A percentile compares a stretch with the other conserved stretches of the same genome.
Evolutionary conservation across 2,888 invertebrate species (phyloP).

Genomic region (Tubulanus polymorphus): DNA sequence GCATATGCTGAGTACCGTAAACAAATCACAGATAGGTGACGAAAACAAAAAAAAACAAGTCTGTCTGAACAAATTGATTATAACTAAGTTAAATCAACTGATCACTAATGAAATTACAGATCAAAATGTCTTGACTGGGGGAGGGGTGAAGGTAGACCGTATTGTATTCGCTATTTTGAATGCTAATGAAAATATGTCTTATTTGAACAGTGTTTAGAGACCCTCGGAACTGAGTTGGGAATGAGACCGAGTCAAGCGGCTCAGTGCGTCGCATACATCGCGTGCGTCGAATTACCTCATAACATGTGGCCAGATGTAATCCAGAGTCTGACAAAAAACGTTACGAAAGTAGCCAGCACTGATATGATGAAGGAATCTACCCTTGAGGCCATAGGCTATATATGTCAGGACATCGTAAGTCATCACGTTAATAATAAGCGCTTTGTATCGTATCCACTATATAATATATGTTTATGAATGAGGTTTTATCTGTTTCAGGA

Average conservation of each 20-base stretch:
- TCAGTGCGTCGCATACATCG: slow-evolving; percentile 98
- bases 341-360: slow-evolving; percentile 72
- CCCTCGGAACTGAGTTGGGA: slow-evolving; percentile 87
- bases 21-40: no score
- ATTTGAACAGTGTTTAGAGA: slow-evolving; percentile 81
- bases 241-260: slow-evolving; percentile 91
- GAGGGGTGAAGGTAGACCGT: no score
- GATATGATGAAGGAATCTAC: slow-evolving; percentile 96
- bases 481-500: slow-evolving; percentile 53
- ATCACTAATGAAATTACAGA: no score
- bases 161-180: no score
- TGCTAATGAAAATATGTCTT: no score
- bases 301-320: slow-evolving; percentile 92
- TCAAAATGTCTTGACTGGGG: no score
- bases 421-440: background rate
- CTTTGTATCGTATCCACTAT: background rate
- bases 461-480: background rate
- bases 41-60: no score
- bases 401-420: slow-evolving; percentile 89
- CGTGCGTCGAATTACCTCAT: slow-evolving; percentile 90
- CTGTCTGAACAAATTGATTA: no score
- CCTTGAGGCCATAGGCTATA: slow-evolving; percentile 96
- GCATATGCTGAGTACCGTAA: no score
- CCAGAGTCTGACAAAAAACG: slow-evolving; percentile 78
- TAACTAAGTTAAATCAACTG: no score